phyloP scores from a whole-genome alignment of 2,797 vertebrate genomes.

The Leptodactylus fallax region DNA sequence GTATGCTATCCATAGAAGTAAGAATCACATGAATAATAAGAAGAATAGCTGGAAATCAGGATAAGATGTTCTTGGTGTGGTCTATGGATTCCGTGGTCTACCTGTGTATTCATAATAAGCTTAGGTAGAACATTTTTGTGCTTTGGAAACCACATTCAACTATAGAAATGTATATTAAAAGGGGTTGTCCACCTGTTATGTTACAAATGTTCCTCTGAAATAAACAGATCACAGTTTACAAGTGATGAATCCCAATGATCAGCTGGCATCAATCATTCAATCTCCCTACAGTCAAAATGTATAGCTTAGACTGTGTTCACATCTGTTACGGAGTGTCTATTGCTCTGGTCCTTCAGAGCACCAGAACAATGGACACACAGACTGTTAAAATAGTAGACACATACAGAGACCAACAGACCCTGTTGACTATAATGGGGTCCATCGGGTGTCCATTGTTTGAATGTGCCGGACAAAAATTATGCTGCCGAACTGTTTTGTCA shows the following conservation, averaged over 20 bases:
- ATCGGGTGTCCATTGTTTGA: too few species aligned
- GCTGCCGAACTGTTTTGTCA: too few species aligned
- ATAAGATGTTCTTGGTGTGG: neutral
- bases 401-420: too few species aligned
- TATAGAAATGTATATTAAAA: neutral
- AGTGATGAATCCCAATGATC: neutral
- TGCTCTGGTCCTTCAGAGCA: too few species aligned
- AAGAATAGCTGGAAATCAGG: neutral
- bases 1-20: neutral
- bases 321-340: too few species aligned
- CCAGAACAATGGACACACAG: neutral
- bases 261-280: neutral
- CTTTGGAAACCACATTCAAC: neutral
- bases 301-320: too few species aligned
- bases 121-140: neutral
- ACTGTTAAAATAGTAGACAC: too few species aligned
- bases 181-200: neutral
- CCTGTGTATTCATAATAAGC: neutral
- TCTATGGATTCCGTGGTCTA: neutral
- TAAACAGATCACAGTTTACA: neutral
- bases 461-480: too few species aligned
- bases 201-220: too few species aligned
- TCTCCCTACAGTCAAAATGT: neutral
- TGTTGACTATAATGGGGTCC: too few species aligned
- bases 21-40: neutral